Evolutionary conservation across 2,797 vertebrate species (phyloP).

Genomic region (Enteromius afrohamiltoni): DNA sequence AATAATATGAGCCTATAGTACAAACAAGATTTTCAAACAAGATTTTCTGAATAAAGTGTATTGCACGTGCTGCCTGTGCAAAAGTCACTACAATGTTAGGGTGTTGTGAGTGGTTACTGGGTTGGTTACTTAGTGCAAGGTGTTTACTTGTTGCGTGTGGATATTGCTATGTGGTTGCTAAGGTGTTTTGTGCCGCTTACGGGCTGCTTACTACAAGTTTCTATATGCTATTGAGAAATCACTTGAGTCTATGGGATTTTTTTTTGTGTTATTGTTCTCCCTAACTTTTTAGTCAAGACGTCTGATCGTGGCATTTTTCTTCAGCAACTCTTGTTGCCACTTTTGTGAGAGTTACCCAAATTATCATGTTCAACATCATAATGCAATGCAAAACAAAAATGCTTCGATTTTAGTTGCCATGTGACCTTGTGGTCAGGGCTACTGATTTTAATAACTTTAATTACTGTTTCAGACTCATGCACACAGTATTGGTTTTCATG

Average conservation of each 20-base stretch:
- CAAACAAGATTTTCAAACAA: background rate
- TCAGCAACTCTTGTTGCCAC: too few species aligned
- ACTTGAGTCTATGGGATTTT: background rate
- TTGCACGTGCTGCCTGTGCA: background rate
- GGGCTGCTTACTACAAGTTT: background rate
- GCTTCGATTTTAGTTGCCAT: too few species aligned
- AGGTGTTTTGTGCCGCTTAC: background rate
- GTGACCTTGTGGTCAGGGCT: constrained; percentile 1
- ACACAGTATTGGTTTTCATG: too few species aligned
- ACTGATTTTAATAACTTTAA: background rate
- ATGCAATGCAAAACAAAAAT: too few species aligned
- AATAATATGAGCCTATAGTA: background rate
- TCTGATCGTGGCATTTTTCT: too few species aligned
- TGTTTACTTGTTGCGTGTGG: background rate
- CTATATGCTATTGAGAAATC: background rate
- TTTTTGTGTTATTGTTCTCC: too few species aligned
- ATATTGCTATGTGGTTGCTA: background rate
- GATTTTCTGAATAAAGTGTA: background rate
- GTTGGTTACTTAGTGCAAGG: background rate
- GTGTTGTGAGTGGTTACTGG: background rate
- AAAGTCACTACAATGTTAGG: background rate
- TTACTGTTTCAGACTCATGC: background rate
- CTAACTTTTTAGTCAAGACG: too few species aligned
- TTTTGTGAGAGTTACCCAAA: too few species aligned
- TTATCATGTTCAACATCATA: too few species aligned